These are phyloP conservation scores for Drosophila cognata DNA, from an alignment of 2,888 invertebrate genomes.

Conservation along the genomic window DNA sequence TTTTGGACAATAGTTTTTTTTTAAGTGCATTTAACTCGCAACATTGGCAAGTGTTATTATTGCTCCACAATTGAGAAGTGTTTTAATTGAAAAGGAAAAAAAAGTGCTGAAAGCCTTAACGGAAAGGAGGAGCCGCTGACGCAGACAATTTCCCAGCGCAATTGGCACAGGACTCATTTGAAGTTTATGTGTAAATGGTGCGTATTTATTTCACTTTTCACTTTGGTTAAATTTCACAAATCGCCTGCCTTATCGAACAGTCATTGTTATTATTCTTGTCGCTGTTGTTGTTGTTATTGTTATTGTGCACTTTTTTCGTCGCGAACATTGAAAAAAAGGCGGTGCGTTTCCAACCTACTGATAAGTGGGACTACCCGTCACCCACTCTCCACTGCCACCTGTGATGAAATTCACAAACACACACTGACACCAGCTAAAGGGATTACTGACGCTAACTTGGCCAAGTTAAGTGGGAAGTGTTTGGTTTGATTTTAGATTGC, in stretches of 20 bases:
- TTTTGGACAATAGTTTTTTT: slow-evolving; percentile 9
- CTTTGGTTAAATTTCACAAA: neutral
- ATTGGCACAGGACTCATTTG: slow-evolving; percentile 43
- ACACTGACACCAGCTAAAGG: neutral
- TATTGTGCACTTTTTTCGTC: neutral
- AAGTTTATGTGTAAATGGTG: slow-evolving; percentile 73
- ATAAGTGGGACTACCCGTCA: neutral
- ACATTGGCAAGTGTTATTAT: neutral
- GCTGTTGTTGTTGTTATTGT: neutral
- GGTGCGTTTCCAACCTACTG: neutral
- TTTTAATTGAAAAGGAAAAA: neutral
- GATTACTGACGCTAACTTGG: neutral
- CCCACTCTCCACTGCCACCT: neutral
- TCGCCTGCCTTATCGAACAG: neutral
- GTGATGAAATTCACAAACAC: neutral
- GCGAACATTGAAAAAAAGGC: neutral
- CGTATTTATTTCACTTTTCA: slow-evolving; percentile 38
- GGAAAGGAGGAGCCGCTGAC: slow-evolving; percentile 1
- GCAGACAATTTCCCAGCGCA: slow-evolving; percentile 34
- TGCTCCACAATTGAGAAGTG: neutral
- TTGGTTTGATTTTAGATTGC: neutral
- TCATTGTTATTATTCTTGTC: neutral
- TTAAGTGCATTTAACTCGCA: slow-evolving; percentile 12
- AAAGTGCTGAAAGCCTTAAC: neutral
- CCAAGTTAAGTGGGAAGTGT: neutral